Conservation (phyloP, 2,888 invertebrate genomes). For the Phlogophora meticulosa region DNA sequence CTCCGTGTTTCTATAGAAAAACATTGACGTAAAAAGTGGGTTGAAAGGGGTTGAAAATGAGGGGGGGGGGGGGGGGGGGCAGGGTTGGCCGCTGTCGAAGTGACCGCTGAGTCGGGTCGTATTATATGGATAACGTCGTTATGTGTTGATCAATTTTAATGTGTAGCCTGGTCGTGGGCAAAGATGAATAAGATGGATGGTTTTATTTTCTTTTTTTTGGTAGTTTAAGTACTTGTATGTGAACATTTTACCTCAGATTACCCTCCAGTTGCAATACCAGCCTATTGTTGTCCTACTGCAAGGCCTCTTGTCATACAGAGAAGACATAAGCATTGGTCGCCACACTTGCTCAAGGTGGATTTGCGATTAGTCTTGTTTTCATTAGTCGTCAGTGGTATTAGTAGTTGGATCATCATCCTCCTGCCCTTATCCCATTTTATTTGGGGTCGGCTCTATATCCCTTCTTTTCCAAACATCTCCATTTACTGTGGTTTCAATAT, state of each 20-base stretch:
- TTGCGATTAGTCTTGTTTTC: too few relatives aligned
- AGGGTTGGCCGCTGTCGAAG: conserved; percentile 90
- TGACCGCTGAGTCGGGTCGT: conserved; percentile 91
- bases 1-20: conserved; percentile 87
- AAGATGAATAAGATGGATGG: conserved; percentile 35
- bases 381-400: too few relatives aligned
- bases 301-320: too few relatives aligned
- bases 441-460: too few relatives aligned
- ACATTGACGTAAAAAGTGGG: conserved; percentile 91
- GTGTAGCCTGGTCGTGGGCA: conserved; percentile 73
- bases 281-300: too few relatives aligned
- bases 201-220: conserved; percentile 35
- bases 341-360: too few relatives aligned
- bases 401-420: too few relatives aligned
- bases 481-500: too few relatives aligned
- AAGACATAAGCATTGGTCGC: too few relatives aligned
- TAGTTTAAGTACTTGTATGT: not conserved
- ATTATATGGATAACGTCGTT: conserved; percentile 90
- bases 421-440: too few relatives aligned
- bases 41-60: conserved; percentile 72
- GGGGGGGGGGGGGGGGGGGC: conserved; percentile 77
- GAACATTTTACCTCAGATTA: not conserved
- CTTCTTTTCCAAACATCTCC: too few relatives aligned
- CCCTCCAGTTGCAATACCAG: too few relatives aligned
- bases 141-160: conserved; percentile 91